Evolutionary conservation across 37 sponge, comb jelly and placozoan genomes (phyloP), one percentile per base, ranked within the genome.

Genomic region (Hormiphora californensis): DNA sequence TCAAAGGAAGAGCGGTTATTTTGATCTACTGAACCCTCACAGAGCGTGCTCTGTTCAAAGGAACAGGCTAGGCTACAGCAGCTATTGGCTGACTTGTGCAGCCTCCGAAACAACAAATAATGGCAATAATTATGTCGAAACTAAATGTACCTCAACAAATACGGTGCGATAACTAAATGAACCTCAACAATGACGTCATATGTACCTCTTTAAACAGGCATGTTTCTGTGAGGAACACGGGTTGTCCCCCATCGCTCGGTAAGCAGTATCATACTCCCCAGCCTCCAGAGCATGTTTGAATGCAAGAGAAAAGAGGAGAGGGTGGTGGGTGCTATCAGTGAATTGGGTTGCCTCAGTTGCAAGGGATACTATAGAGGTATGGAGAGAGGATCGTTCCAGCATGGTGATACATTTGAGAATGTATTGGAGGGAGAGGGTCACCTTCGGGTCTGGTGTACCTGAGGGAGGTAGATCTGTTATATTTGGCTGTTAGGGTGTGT

Each of bases 201-300:
- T 49, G 53, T 15, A 73, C 81, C 81, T 39, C 46, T 73, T 73
- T 7, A 73, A 28, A 73, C 81, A 73, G 2, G 81, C 81, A 28
- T 73, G 81, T 73, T 73, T 73, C 81, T 73, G 81, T 28, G 81
- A 39, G 23, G 81, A 28, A 40, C 81, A 73, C 1, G 81, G 81
- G 25, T 73, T 73, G 38, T n/a, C 21, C 12, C 46, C 40, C 81
- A 73, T 33, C 4, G 81, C 41, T 19, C 38, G 12, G 44, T 73
- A 73, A 4, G 81, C 81, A 25, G 17, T 0, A 73, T 73, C 81
- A 28, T 73, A 41, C 5, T 73, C 81, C 15, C 81, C 81, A 1
- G 81, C 46, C 46, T 73, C 81, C 2, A 73, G 46, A 11, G 81
- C 81, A 46, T 73, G 81, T 41, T 73, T 73, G 38, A 73, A 73